Evolutionary conservation across 2,113 vertebrate species (phyloP), one percentile per base, ranked within the genome.

Genomic region (Ploceus nigricollis): DNA sequence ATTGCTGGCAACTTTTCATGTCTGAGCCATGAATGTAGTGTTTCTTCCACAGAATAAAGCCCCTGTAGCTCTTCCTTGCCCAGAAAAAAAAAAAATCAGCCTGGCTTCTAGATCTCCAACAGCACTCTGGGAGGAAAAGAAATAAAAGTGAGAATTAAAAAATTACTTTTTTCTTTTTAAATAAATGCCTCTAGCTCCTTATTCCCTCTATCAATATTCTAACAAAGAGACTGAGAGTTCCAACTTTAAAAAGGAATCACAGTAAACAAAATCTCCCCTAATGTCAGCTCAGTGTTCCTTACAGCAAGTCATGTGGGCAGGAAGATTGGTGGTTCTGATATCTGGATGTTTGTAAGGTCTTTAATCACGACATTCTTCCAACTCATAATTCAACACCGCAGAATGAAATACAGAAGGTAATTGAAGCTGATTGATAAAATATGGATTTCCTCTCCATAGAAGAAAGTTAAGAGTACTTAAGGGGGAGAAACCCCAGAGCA

Each of bases 291-390:
- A 39, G 40, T 57, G 65, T 45, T 93, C 56, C 45, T 33, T 61
- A 10, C 15, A 70, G 42, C 40, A 8, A 28, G 82, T 61, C 42
- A 42, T 44, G 28, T 5, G 5, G 83, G 53, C 68, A 78, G 58
- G 61, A 92, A 82, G 94, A 91, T 84, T 65, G 57, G 92, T 95
- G 89, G 70, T n/a, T 93, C 72, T 65, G 80, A 33, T 91, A 90
- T 79, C 66, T 61, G 53, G 44, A 82, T 94, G 82, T 94, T 97
- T 97, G 83, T 85, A 88, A 92, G 37, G 81, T 94, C 96, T 97
- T 97, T 96, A 98, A 97, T 98, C 97, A 97, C 80, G 91, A 92
- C 92, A 48, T 94, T 94, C 69, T 90, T 97, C 91, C 93, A 96
- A 86, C 94, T 87, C 90, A 56, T 94, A 71, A 95, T 94, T 96